Percentiles rank a stretch among this genome's conserved stretches.
Conservation (phyloP, 2,113 vertebrate genomes). For the Orycteropus afer region DNA sequence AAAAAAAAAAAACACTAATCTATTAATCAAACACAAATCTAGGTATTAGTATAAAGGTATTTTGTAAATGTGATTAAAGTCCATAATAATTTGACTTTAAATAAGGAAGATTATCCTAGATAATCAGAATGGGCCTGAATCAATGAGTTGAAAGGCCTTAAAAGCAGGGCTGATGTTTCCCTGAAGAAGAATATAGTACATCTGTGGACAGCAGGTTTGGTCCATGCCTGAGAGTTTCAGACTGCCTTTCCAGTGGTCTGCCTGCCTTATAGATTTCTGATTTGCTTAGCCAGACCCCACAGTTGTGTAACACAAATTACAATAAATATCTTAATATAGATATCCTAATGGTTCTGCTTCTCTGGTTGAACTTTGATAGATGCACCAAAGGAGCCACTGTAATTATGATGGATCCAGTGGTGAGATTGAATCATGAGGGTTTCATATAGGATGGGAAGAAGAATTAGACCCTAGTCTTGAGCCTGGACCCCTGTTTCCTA, state of each 20-base stretch:
- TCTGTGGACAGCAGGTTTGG: neutral
- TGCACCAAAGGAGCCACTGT: neutral
- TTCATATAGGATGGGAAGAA: neutral
- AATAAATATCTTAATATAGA: neutral
- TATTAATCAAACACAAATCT: neutral
- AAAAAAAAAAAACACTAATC: no score
- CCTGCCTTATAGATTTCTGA: neutral
- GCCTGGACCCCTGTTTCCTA: neutral
- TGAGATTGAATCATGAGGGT: neutral
- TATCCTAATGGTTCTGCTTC: neutral
- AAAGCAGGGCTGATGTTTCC: neutral
- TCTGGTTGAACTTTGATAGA: neutral
- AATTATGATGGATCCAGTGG: neutral
- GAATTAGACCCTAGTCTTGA: neutral
- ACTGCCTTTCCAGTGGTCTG: neutral
- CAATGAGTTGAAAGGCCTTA: neutral
- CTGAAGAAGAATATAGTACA: neutral
- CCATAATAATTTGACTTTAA: neutral
- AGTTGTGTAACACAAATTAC: neutral
- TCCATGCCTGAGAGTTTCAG: neutral
- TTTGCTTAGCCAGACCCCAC: neutral
- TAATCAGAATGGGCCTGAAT: neutral
- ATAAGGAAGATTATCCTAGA: neutral
- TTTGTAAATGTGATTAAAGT: no score
- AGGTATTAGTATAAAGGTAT: neutral